Base-by-base conservation (phyloP, 1,140 invertebrate species). In the Cotesia typhae region DNA sequence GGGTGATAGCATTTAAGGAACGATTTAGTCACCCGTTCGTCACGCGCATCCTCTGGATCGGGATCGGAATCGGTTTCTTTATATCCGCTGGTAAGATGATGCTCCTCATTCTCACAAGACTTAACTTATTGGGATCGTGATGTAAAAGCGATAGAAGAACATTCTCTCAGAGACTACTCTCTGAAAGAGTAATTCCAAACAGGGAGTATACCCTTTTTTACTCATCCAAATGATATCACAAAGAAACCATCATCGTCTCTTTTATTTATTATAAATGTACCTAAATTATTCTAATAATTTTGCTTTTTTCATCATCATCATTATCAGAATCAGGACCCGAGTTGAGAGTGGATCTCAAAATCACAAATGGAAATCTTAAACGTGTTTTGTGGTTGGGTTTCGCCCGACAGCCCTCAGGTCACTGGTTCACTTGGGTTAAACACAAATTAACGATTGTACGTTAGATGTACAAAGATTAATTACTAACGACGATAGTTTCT, bases 1-100 rank as follows among this genome's bases (percentile, higher is more conserved):
- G 75, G 71, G 75, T 72, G 76, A 80, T 81, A 78, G 79, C 78
- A 79, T 77, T 78, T 80, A 80, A 81, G 63, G 72, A 72, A 79
- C 80, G 75, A 80, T 80, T 81, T 79, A 79, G 79, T 79, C 78
- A 80, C 79, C 74, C 74, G 70, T 74, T 69, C 73, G 74, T 77
- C 78, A 73, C 59, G 72, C 64, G 51, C 35, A 60, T 63, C 60
- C 10, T 47, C 41, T 6, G 41, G 6, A 9, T 47, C 41, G 41
- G 6, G 6, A 9, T 47, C 41, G 41, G 41, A 6, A 9, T 47
- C 41, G 41, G 6, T 47, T 47, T 47, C 41, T 47, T 47, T 47
- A 47, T 47, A 47, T 47, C 66, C 1, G n/a, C 41, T n/a, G 65
- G 1, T n/a, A 10, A 35, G 51, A 74, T 70, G 68, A 72, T 76